Conservation (phyloP, 2,113 vertebrate species). For the Cyanoderma ruficeps region DNA sequence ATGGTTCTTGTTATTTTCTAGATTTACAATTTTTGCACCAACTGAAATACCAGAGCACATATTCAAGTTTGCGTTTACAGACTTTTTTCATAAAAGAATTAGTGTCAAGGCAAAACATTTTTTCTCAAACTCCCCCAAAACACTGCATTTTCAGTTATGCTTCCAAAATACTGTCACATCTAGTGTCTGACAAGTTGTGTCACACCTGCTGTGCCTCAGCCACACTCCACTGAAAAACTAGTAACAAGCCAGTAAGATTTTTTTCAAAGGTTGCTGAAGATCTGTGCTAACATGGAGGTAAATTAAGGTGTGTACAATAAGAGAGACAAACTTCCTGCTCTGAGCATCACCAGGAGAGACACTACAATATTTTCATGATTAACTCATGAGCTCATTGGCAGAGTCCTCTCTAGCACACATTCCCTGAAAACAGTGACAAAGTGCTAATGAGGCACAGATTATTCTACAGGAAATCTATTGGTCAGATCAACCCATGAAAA, state of each 20-base stretch:
- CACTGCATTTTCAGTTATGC: neutral
- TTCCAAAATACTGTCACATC: neutral
- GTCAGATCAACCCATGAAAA: neutral
- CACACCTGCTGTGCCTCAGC: neutral
- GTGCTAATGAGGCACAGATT: neutral
- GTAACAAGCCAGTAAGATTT: neutral
- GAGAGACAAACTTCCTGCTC: neutral
- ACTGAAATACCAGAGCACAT: neutral
- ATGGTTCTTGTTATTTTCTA: neutral
- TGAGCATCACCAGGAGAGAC: neutral
- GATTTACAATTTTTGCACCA: neutral
- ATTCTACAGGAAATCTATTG: neutral
- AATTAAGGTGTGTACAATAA: neutral
- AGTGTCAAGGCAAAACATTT: neutral
- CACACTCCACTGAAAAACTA: neutral
- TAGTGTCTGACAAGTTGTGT: neutral
- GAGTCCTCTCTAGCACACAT: neutral
- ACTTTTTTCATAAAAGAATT: neutral
- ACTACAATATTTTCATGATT: neutral
- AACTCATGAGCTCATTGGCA: neutral
- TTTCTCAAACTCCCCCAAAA: neutral
- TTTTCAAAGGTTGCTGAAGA: neutral
- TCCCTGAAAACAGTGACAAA: neutral
- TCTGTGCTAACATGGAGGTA: neutral
- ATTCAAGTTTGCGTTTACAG: neutral